Base-by-base conservation (phyloP, 1,140 invertebrate genomes). In the Zaprionus vittiger region DNA sequence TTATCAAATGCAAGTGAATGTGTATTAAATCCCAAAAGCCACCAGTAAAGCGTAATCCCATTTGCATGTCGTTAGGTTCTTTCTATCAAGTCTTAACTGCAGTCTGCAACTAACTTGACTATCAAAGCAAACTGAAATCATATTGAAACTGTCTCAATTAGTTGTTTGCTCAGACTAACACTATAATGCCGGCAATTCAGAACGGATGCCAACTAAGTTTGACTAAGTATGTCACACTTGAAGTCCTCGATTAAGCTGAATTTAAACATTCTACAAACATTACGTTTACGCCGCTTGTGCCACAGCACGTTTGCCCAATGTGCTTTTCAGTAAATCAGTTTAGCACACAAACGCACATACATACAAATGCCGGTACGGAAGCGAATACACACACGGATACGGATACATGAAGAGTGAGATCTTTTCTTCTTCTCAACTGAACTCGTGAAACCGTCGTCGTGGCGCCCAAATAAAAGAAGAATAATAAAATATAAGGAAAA, bases 241-340 rank as follows among this genome's bases (percentile, higher is more conserved):
- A 47, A 64, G 26, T 41, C 47, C 44, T 60, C 20, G 20, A 28
- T 11, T 37, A 63, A 66, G 26, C 44, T 52, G 41, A 24, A 52
- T 59, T 68, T 63, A 66, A 68, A 67, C 59, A 68, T 60, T 65
- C 66, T 20, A 49, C 44, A 38, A 14, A 49, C 20, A 82, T 85
- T 73, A 81, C 83, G 76, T 77, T 79, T 82, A 82, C 83, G 82
- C 72, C 52, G 64, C 75, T 70, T 86, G 75, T 20, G 75, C 71
- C 70, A 41, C 54, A 15, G 67, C 82, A 85, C 79, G 83, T 86
- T 76, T 73, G n/a, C 14, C 11, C 71, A 81, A 81, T 78, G 69
- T 78, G 80, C 72, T 67, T 68, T 79, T 76, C 17, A 61, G 59
- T 54, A 71, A 81, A 81, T 80, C 81, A 81, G 64, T 73, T 85